These are phyloP conservation scores for Zaprionus taronus DNA, from an alignment of 1,140 invertebrate genomes.

Conservation along the genomic window DNA sequence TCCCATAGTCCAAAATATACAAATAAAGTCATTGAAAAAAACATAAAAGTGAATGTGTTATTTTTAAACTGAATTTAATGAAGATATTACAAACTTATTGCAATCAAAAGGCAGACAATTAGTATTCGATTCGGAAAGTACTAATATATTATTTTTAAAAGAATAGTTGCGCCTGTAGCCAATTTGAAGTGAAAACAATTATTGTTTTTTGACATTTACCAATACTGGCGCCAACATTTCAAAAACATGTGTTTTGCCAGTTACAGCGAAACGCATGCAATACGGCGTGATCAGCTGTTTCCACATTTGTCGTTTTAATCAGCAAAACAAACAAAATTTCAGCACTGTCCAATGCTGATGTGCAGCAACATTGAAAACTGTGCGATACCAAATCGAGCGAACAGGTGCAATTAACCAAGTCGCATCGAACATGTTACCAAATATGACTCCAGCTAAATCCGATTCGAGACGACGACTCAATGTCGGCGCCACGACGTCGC, in stretches of 20 bases:
- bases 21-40: not conserved
- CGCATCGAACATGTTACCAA: slow-evolving; percentile 23
- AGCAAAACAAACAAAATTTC: not conserved
- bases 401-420: slow-evolving; percentile 14
- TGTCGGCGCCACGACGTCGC: slow-evolving; percentile 9
- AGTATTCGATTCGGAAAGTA: not conserved
- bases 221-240: slow-evolving; percentile 6
- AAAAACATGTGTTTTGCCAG: not conserved
- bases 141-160: not conserved
- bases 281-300: slow-evolving; percentile 25
- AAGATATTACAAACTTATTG: not conserved
- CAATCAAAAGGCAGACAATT: too few species aligned
- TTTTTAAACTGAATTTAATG: not conserved
- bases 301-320: slow-evolving; percentile 7
- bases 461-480: slow-evolving; percentile 66
- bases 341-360: not conserved
- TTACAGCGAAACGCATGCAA: slow-evolving; percentile 1
- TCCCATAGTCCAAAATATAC: not conserved
- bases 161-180: not conserved
- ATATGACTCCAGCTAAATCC: slow-evolving; percentile 60
- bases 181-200: too few species aligned
- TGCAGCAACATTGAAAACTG: not conserved
- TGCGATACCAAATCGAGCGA: not conserved
- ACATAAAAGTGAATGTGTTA: not conserved
- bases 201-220: not conserved